Evolutionary conservation across 2,113 vertebrate species (phyloP).

Genomic region (Struthidea cinerea): DNA sequence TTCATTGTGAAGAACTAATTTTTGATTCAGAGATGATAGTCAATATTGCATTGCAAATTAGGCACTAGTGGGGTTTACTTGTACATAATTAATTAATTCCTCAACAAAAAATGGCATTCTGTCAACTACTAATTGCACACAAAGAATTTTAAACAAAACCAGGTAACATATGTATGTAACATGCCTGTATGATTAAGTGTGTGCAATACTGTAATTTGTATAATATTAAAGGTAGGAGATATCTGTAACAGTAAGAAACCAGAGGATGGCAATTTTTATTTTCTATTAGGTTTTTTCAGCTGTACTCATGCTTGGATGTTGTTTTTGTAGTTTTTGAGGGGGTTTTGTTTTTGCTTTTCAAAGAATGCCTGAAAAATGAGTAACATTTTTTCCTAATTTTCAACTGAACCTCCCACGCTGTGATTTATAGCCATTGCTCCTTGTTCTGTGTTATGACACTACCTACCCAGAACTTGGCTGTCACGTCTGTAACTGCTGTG

Average conservation of each 20-base stretch:
- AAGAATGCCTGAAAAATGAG: conserved; percentile 4
- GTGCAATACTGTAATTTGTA: background rate
- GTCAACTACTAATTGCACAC: background rate
- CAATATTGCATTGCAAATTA: background rate
- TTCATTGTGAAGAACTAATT: background rate
- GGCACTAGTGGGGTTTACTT: background rate
- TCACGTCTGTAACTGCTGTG: background rate
- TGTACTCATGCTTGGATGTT: background rate
- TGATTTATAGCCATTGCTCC: background rate
- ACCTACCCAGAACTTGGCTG: background rate
- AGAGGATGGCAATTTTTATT: background rate
- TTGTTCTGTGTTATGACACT: background rate
- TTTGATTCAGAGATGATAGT: background rate
- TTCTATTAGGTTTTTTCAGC: background rate
- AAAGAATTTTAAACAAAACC: background rate
- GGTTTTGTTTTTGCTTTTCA: background rate
- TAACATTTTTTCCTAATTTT: background rate
- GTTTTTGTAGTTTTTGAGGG: background rate
- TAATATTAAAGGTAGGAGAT: background rate
- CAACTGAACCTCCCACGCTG: background rate
- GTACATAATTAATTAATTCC: background rate
- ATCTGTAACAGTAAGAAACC: background rate
- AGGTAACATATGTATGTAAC: background rate
- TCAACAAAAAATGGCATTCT: background rate
- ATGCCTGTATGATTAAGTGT: background rate